Percentiles rank a stretch among this genome's conserved stretches.
Conservation (phyloP, 1,140 invertebrate genomes). For the Cherax destructor region DNA sequence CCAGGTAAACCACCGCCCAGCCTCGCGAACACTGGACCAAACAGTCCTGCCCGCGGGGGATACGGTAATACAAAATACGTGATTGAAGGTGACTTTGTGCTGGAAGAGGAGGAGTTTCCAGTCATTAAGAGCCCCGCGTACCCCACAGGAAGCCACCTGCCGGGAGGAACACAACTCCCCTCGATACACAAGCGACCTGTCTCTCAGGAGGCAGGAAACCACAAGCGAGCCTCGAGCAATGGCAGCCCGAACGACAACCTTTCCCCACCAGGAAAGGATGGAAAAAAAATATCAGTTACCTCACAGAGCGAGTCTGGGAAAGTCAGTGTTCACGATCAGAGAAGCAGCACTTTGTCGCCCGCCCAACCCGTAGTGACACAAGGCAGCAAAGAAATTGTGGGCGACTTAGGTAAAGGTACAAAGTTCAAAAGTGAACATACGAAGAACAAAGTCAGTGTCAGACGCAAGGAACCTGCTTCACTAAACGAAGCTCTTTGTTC, state of each 20-base stretch:
- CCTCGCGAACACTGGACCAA: not conserved
- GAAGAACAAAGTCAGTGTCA: not conserved
- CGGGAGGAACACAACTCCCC: conserved; percentile 15
- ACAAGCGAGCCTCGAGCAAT: not conserved
- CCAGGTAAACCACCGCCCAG: not conserved
- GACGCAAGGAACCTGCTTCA: not conserved
- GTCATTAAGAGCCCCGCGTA: not conserved
- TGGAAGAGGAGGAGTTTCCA: conserved; percentile 19
- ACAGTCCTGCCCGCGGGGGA: not conserved
- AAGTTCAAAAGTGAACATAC: not conserved
- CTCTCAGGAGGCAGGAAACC: conserved; percentile 29
- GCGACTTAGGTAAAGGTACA: not conserved
- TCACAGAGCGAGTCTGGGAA: not conserved
- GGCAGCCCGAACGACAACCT: conserved; percentile 11
- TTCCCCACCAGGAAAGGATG: not conserved
- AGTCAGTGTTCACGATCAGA: not conserved
- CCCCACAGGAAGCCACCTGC: not conserved
- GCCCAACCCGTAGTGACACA: not conserved
- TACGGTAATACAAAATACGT: not conserved
- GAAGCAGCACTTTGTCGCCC: not conserved
- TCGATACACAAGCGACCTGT: conserved; percentile 24
- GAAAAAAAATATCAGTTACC: not conserved
- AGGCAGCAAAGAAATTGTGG: not conserved
- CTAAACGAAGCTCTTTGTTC: not conserved
- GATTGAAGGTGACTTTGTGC: not conserved